Evolutionary conservation across 2,888 invertebrate genomes (phyloP).

Genomic region (Rotaria socialis): DNA sequence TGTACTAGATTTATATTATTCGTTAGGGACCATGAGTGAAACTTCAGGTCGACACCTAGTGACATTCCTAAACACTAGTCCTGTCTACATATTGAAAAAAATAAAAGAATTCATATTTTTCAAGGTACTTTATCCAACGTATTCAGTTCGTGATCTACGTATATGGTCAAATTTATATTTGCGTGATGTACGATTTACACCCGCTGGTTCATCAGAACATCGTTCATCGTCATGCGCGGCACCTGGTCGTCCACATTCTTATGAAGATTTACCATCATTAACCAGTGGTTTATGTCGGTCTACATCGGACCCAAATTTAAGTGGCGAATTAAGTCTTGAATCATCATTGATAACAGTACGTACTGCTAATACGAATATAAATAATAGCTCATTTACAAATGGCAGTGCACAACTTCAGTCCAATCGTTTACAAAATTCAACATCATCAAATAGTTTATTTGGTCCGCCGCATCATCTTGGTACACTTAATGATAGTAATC

Average conservation of each 20-base stretch:
- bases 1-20: too few relatives aligned
- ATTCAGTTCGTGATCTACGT: slow-evolving; percentile 1
- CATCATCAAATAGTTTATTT: slow-evolving; percentile 34
- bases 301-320: slow-evolving; percentile 1
- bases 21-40: too few relatives aligned
- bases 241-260: not conserved
- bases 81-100: too few relatives aligned
- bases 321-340: not conserved
- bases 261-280: slow-evolving; percentile 22
- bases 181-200: slow-evolving; percentile 22
- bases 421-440: not conserved
- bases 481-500: not conserved
- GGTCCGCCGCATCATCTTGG: slow-evolving; percentile 36
- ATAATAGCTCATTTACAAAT: not conserved
- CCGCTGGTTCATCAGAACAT: not conserved
- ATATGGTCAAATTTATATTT: slow-evolving; percentile 33
- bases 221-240: not conserved
- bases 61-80: too few relatives aligned
- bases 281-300: not conserved
- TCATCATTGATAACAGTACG: slow-evolving; percentile 1
- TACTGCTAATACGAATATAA: not conserved
- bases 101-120: not conserved
- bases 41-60: too few relatives aligned
- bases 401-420: not conserved
- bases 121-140: not conserved